phyloP scores from a whole-genome alignment of 2,113 vertebrate genomes.

The Garra rufa region DNA sequence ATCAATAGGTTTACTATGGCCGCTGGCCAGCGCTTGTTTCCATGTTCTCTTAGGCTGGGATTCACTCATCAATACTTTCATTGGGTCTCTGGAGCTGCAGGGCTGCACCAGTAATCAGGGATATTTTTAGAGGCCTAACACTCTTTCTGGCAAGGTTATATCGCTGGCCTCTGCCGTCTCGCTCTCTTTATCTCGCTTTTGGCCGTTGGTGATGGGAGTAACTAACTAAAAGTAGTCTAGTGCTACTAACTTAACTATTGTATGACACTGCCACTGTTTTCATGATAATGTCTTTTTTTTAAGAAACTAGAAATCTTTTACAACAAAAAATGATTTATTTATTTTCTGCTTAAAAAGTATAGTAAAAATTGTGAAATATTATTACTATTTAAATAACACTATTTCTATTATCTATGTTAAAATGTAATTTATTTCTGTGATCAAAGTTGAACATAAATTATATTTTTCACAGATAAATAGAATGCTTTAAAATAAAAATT shows the following conservation, averaged over 20 bases:
- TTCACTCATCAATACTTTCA: constrained; percentile 80
- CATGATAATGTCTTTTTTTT: neutral
- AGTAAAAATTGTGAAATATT: no score
- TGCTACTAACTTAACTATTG: neutral
- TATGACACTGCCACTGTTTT: neutral
- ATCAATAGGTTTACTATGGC: constrained; percentile 86
- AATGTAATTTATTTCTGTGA: no score
- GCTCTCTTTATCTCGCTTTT: constrained; percentile 5
- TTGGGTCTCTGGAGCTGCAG: constrained; percentile 72
- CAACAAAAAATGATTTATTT: no score
- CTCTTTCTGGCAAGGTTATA: constrained; percentile 64
- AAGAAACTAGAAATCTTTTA: neutral
- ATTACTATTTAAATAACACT: no score
- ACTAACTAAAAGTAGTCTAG: neutral
- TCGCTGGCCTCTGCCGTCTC: constrained; percentile 21
- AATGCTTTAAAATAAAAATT: no score
- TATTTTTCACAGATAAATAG: no score
- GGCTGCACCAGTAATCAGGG: constrained; percentile 73
- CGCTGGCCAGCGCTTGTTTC: constrained; percentile 79
- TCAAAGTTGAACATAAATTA: no score
- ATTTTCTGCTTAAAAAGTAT: no score
- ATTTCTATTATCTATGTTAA: no score
- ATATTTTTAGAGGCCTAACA: constrained; percentile 73
- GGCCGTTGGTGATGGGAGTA: neutral
- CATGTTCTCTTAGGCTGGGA: constrained; percentile 63